These are phyloP conservation scores for Melanotaenia duboulayi DNA, from an alignment of 2,113 vertebrate genomes.

Conservation along the genomic window DNA sequence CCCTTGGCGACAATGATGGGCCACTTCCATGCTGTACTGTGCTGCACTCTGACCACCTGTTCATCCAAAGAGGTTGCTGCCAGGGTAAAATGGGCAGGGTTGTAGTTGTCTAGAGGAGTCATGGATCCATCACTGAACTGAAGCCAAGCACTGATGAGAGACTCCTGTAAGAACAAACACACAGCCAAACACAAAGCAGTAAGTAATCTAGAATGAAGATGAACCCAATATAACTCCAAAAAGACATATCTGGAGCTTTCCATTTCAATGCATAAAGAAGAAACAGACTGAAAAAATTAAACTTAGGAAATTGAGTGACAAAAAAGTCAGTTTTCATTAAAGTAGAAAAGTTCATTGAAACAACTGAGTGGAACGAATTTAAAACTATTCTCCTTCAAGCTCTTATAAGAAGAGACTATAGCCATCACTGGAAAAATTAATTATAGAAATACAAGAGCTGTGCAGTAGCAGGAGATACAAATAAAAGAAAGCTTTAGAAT, in stretches of 20 bases:
- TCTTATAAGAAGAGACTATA: conserved; percentile 41
- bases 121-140: conserved; percentile 95
- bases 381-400: conserved; percentile 46
- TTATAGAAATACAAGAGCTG: conserved; percentile 54
- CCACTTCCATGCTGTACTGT: conserved; percentile 76
- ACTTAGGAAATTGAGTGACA: conserved; percentile 20
- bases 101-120: conserved; percentile 92
- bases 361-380: conserved; percentile 48
- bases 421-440: conserved; percentile 70
- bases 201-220: conserved; percentile 31
- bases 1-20: conserved; percentile 87
- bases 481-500: conserved; percentile 57
- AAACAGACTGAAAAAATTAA: conserved; percentile 26
- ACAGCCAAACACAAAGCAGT: conserved; percentile 23
- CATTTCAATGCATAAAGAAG: conserved; percentile 19
- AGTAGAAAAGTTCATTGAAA: conserved; percentile 46
- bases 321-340: conserved; percentile 61
- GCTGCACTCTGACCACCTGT: conserved; percentile 81
- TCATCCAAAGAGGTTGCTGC: conserved; percentile 88
- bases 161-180: conserved; percentile 85
- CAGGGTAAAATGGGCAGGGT: conserved; percentile 88
- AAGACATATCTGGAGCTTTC: conserved; percentile 32
- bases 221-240: conserved; percentile 34
- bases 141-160: conserved; percentile 93
- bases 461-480: conserved; percentile 61